phyloP scores from a whole-genome alignment of 2,888 invertebrate species.

The Orgyia antiqua region DNA sequence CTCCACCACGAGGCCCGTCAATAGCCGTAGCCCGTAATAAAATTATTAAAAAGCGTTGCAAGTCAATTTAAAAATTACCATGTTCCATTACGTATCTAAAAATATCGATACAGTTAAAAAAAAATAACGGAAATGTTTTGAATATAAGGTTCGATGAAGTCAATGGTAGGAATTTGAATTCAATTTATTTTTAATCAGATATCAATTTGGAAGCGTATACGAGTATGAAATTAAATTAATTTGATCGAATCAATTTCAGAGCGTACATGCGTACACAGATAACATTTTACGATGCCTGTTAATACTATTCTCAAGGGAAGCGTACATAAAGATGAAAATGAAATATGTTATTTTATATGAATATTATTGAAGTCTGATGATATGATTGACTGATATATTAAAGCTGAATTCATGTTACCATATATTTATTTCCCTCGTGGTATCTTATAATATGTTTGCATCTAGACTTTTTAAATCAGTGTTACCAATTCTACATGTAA shows the following conservation, averaged over 20 bases:
- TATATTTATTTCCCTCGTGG: not conserved
- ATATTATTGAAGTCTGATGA: not conserved
- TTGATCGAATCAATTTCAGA: conserved; percentile 4
- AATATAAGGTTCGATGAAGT: conserved; percentile 1
- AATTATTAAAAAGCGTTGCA: no score
- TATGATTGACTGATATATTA: not conserved
- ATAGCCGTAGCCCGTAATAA: no score
- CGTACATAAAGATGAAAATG: not conserved
- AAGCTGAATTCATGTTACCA: no score
- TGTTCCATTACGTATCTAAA: conserved; percentile 23
- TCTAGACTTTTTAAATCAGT: no score
- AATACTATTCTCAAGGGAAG: not conserved
- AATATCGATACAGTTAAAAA: conserved; percentile 14
- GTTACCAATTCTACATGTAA: no score
- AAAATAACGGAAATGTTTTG: conserved; percentile 5
- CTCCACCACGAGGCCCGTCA: no score
- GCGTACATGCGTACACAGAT: not conserved
- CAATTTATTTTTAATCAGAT: conserved; percentile 6
- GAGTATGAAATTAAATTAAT: conserved; percentile 4
- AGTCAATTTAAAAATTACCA: conserved; percentile 20
- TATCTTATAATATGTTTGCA: not conserved
- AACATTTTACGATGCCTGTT: not conserved
- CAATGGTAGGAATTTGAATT: conserved; percentile 1
- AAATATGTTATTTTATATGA: not conserved
- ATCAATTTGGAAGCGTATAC: conserved; percentile 3